Base-by-base conservation (phyloP, 2,888 invertebrate species). In the Lumbricus terrestris region DNA sequence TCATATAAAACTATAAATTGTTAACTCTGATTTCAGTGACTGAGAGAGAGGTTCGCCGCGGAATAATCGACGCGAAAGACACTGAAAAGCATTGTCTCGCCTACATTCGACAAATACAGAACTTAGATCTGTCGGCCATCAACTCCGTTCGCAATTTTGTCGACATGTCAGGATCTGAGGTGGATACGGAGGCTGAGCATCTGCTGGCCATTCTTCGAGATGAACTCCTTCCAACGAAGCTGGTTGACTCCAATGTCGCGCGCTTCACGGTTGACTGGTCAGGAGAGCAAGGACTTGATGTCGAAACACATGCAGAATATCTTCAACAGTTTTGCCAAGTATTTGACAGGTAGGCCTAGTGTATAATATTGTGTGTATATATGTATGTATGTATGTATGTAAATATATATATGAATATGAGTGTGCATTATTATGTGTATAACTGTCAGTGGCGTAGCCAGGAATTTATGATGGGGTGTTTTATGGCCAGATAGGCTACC, bases 1-100 rank as follows among this genome's bases (percentile, higher is more conserved):
- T n/a, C 13, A 69, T n/a, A n/a, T n/a, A 69, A 69, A 40, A 40
- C 40, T 40, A 40, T 15, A 40, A 40, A 11, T 40, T 40, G 40
- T 69, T n/a, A 69, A 5, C 69, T n/a, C 13, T 69, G 13, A 69
- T 69, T 89, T 42, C 95, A 98, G 99, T 99, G 38, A 99, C 99
- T 3, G 99, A 99, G 95, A 96, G 99, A 88, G 99, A 99, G 95
- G 98, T 99, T 0, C 98, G 98, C 93, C 98, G 98, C 93, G 99
- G 99, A 0, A 96, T 99, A 13, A 95, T 99, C 34, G 97, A 97
- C 93, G 98, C 98, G 0, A 97, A 97, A 94, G 98, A 98, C 94
- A 98, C 98, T 0, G 97, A 98, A 94, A 98, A 98, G 94, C 98
- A 99, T 95, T 98, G 98, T 93, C 95, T 93, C 69, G 98, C 98